Evolutionary conservation across 2,888 invertebrate species (phyloP).

Genomic region (Augiades crinisus): DNA sequence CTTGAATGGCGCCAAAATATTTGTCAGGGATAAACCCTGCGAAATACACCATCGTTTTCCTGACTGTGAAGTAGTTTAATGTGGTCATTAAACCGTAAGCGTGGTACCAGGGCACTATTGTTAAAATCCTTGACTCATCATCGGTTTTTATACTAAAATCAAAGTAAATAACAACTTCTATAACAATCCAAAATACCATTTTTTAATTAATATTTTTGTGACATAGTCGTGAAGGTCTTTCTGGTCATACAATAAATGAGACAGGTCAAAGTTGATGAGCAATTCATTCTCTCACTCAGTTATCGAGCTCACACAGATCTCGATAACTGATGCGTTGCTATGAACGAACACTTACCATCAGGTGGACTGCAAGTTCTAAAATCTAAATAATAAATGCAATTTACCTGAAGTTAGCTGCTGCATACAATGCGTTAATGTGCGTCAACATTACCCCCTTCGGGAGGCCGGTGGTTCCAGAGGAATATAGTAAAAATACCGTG

Average conservation of each 20-base stretch:
- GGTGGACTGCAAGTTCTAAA: too few species aligned
- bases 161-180: too few species aligned
- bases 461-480: constrained; percentile 88
- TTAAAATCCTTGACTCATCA: constrained; percentile 53
- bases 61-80: constrained; percentile 75
- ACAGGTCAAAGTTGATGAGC: too few species aligned
- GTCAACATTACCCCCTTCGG: constrained; percentile 89
- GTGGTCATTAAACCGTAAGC: constrained; percentile 86
- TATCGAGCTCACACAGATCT: too few species aligned
- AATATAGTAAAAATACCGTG: constrained; percentile 71
- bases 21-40: constrained; percentile 85
- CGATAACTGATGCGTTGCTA: too few species aligned
- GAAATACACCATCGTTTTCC: constrained; percentile 71
- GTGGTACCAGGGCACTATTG: constrained; percentile 90
- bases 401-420: constrained; percentile 73
- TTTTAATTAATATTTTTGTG: too few species aligned
- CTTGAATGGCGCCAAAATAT: constrained; percentile 85
- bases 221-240: too few species aligned
- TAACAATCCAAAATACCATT: too few species aligned
- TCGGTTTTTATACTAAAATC: constrained; percentile 22
- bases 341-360: too few species aligned
- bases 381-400: constrained; percentile 8
- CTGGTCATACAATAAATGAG: too few species aligned
- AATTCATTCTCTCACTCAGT: too few species aligned
- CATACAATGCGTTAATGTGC: constrained; percentile 73